Conservation (phyloP, 2,113 vertebrate species). For the Gallinago jamesoni region DNA sequence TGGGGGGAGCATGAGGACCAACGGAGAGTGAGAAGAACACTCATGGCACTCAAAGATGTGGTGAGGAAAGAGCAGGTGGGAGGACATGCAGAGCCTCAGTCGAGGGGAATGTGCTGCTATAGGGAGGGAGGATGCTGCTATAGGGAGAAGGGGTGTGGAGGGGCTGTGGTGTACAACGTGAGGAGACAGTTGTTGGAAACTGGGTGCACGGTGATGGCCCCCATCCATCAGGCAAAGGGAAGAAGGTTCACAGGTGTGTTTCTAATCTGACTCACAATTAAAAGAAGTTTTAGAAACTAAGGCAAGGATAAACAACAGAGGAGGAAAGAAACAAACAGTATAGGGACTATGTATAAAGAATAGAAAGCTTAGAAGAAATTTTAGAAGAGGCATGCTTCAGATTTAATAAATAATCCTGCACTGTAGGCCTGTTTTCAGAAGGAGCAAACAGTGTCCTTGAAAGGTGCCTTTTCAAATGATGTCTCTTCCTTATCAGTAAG, state of each 20-base stretch:
- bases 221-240: not conserved
- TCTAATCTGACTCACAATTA: not conserved
- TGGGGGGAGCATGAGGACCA: not conserved
- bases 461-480: not conserved
- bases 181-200: fast-evolving
- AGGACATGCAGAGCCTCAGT: fast-evolving
- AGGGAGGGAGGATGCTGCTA: not conserved
- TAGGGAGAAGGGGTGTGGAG: fast-evolving
- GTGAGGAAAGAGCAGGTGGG: not conserved
- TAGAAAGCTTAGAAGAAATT: not conserved
- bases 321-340: not conserved
- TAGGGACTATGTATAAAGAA: not conserved
- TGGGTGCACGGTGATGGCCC: not conserved
- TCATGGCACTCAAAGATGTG: not conserved
- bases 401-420: not conserved
- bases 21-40: not conserved
- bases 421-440: not conserved
- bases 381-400: not conserved
- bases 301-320: not conserved
- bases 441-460: not conserved
- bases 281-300: not conserved
- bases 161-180: not conserved
- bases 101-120: not conserved
- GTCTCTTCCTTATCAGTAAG: not conserved
- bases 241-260: not conserved